Conservation (phyloP, 2,888 invertebrate genomes). For the Cosmia trapezina region DNA sequence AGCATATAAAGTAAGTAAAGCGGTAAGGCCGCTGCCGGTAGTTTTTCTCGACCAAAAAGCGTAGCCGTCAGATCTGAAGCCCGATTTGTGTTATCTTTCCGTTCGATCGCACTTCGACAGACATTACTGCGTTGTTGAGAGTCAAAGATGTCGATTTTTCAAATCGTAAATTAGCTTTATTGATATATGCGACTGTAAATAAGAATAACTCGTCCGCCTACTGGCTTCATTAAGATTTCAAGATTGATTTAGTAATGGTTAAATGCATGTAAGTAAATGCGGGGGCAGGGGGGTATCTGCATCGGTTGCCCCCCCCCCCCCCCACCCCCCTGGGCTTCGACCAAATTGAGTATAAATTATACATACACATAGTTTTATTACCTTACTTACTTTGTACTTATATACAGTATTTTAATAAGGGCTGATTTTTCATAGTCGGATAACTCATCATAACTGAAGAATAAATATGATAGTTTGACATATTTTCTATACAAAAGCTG, state of each 20-base stretch:
- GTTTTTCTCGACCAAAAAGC: constrained; percentile 80
- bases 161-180: constrained; percentile 75
- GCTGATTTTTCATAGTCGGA: too few species aligned
- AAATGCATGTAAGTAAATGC: constrained; percentile 58
- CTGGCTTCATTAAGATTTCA: constrained; percentile 75
- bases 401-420: too few species aligned
- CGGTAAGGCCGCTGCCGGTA: constrained; percentile 80
- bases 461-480: too few species aligned
- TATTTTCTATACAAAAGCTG: too few species aligned
- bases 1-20: constrained; percentile 81
- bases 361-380: too few species aligned
- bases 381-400: too few species aligned
- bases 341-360: too few species aligned
- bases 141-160: constrained; percentile 79
- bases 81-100: constrained; percentile 81
- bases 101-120: constrained; percentile 81
- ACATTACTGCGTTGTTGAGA: constrained; percentile 76
- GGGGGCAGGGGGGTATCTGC: too few species aligned
- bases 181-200: constrained; percentile 73
- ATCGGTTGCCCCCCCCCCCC: too few species aligned
- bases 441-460: too few species aligned
- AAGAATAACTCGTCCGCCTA: constrained; percentile 71
- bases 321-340: too few species aligned
- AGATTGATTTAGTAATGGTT: constrained; percentile 66
- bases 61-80: constrained; percentile 80